Evolutionary conservation across 1,140 invertebrate species (phyloP).

Genomic region (Solenopsis fugax): DNA sequence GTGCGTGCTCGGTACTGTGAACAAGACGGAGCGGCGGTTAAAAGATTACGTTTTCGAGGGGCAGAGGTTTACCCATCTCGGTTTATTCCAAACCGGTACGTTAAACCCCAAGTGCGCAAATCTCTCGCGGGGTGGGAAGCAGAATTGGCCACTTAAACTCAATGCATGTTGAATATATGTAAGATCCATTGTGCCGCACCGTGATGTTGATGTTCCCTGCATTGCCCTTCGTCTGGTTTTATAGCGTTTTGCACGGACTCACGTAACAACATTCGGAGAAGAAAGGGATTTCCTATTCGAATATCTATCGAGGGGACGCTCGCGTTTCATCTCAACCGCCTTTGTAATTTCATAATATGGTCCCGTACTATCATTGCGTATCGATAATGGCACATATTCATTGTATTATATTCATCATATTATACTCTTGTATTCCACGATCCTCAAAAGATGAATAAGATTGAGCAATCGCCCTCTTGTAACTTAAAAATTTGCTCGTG

Average conservation of each 20-base stretch:
- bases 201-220: slow-evolving; percentile 24
- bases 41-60: slow-evolving; percentile 64
- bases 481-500: neutral
- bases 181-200: slow-evolving; percentile 11
- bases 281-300: neutral
- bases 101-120: slow-evolving; percentile 15
- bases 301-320: neutral
- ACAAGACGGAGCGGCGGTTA: slow-evolving; percentile 44
- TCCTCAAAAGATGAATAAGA: neutral
- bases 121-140: slow-evolving; percentile 8
- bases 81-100: slow-evolving; percentile 67
- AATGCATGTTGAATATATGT: slow-evolving; percentile 41
- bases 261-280: slow-evolving; percentile 5
- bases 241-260: neutral
- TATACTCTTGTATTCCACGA: neutral
- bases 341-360: neutral
- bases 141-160: slow-evolving; percentile 50
- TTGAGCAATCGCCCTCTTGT: neutral
- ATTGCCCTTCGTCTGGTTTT: slow-evolving; percentile 23
- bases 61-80: slow-evolving; percentile 29
- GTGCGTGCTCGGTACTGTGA: neutral
- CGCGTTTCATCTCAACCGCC: neutral
- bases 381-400: neutral
- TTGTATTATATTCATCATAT: neutral
- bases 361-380: neutral